phyloP scores from a whole-genome alignment of 2,888 invertebrate genomes.

The Ryuthela nishihirai region DNA sequence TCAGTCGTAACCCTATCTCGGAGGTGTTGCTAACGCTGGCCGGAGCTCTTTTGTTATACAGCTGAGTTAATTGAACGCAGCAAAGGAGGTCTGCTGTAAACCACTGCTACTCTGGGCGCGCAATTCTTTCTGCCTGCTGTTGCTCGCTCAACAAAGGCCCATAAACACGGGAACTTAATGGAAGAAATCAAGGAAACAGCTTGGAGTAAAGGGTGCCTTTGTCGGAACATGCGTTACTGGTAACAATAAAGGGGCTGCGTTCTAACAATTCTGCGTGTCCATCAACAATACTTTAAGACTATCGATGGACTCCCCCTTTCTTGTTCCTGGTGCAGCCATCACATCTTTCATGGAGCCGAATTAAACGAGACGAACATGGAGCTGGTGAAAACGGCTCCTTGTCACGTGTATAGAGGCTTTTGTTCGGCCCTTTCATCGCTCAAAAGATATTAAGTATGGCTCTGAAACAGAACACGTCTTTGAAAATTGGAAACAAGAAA shows the following conservation, averaged over 20 bases:
- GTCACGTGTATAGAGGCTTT: too few species aligned
- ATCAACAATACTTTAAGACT: conserved; percentile 29
- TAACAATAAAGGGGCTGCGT: conserved; percentile 21
- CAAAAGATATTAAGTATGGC: too few species aligned
- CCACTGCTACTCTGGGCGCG: conserved; percentile 23
- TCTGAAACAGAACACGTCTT: too few species aligned
- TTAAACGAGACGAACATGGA: too few species aligned
- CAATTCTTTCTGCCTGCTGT: too few species aligned
- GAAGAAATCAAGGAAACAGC: conserved; percentile 35
- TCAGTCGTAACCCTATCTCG: conserved; percentile 30
- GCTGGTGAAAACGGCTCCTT: too few species aligned
- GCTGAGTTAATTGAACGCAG: conserved; percentile 28
- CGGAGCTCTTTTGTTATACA: conserved; percentile 31
- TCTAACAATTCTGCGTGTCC: conserved; percentile 20
- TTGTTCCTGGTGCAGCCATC: too few species aligned
- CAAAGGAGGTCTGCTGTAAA: conserved; percentile 28
- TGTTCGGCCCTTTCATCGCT: too few species aligned
- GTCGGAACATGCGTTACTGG: conserved; percentile 27
- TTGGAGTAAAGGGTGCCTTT: conserved; percentile 31
- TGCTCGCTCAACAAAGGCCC: conserved; percentile 28
- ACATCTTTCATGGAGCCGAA: too few species aligned
- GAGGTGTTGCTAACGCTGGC: conserved; percentile 6
- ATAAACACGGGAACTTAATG: conserved; percentile 36
- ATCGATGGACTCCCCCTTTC: too few species aligned
- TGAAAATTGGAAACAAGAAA: too few species aligned